Percentiles rank a stretch among this genome's conserved stretches.
Conservation (phyloP, 2,888 invertebrate species). For the Hanleya hanleyi region DNA sequence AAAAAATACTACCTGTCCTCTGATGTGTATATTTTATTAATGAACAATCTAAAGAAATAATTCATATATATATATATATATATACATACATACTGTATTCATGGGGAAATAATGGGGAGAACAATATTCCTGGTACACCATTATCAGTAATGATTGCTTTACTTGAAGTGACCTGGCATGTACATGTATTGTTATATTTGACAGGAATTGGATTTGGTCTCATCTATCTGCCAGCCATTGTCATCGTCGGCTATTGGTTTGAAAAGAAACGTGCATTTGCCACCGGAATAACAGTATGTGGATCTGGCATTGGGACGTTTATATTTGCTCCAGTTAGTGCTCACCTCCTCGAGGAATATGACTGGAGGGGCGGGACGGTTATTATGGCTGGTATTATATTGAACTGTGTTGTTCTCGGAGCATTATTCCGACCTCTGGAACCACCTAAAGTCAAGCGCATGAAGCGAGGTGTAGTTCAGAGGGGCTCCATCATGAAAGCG, state of each 20-base stretch:
- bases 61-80: no score
- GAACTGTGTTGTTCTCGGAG: constrained; percentile 84
- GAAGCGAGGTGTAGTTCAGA: constrained; percentile 54
- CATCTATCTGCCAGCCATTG: constrained; percentile 95
- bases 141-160: no score
- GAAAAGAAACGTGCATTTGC: constrained; percentile 96
- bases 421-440: constrained; percentile 87
- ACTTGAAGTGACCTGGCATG: not conserved
- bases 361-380: constrained; percentile 84
- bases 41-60: no score
- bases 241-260: constrained; percentile 97
- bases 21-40: no score
- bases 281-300: constrained; percentile 95
- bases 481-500: constrained; percentile 70
- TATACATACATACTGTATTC: no score
- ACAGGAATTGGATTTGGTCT: constrained; percentile 87
- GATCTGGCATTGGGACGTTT: constrained; percentile 94
- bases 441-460: constrained; percentile 48
- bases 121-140: no score
- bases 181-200: constrained; percentile 20
- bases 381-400: constrained; percentile 88
- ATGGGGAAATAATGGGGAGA: no score
- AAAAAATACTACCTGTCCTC: no score
- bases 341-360: constrained; percentile 49
- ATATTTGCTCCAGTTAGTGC: constrained; percentile 83